Conservation (phyloP, 2,888 invertebrate species). For the Congeria kusceri region DNA sequence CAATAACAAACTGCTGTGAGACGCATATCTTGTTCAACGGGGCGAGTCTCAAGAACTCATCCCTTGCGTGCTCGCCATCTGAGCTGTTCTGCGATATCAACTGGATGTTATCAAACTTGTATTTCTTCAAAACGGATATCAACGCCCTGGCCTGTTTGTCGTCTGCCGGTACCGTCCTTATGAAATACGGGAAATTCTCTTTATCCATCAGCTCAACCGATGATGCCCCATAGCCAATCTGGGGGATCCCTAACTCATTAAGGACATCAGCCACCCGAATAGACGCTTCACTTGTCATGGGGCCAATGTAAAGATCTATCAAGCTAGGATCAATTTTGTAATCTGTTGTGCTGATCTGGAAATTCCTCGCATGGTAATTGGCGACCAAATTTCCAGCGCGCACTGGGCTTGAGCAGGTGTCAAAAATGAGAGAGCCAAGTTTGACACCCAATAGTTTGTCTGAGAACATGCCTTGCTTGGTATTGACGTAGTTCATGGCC, state of each 20-base stretch:
- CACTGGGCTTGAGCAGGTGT: constrained; percentile 80
- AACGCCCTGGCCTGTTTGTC: constrained; percentile 83
- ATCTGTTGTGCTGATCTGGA: constrained; percentile 60
- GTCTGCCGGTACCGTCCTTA: constrained; percentile 82
- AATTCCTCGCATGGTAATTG: constrained; percentile 79
- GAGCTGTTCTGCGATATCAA: constrained; percentile 79
- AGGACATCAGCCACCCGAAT: constrained; percentile 80
- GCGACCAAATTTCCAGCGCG: constrained; percentile 81
- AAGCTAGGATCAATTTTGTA: constrained; percentile 65
- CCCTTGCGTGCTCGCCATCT: constrained; percentile 74
- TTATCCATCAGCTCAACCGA: constrained; percentile 72
- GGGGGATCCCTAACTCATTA: constrained; percentile 77
- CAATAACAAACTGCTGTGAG: constrained; percentile 73
- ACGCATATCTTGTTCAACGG: constrained; percentile 79
- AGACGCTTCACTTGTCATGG: constrained; percentile 77
- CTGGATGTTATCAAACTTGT: constrained; percentile 85
- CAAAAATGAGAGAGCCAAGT: constrained; percentile 79
- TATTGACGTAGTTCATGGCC: constrained; percentile 80
- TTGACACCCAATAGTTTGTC: constrained; percentile 69
- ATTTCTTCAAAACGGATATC: constrained; percentile 84
- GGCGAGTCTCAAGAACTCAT: constrained; percentile 80
- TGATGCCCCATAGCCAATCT: constrained; percentile 82
- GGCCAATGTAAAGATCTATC: constrained; percentile 78
- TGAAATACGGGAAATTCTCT: constrained; percentile 77
- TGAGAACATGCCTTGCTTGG: constrained; percentile 76